A percentile compares a stretch with the other conserved stretches of the same genome.
Evolutionary conservation across 2,113 vertebrate genomes (phyloP).

Genomic region (Oceanodroma tethys): DNA sequence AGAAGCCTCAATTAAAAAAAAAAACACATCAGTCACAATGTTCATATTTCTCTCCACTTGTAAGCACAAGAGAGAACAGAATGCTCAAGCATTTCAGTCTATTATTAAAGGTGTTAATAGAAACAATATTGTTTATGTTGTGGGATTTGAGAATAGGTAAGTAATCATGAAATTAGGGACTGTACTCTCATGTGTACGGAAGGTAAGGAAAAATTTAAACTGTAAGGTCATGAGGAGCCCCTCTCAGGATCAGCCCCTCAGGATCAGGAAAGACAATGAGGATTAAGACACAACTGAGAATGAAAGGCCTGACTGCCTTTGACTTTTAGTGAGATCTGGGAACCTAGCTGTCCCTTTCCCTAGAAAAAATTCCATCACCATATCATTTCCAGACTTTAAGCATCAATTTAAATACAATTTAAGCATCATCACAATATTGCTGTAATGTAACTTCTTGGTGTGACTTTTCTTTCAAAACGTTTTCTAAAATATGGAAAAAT

Average conservation of each 20-base stretch:
- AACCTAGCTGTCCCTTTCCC: background rate
- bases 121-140: background rate
- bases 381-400: background rate
- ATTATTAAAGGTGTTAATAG: background rate
- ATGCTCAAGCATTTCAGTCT: background rate
- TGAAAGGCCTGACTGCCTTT: background rate
- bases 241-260: background rate
- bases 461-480: background rate
- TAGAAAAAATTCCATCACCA: background rate
- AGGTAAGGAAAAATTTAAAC: background rate
- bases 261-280: background rate
- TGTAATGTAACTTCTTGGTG: background rate
- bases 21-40: background rate
- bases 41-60: background rate
- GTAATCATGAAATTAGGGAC: background rate
- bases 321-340: background rate
- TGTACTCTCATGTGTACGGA: background rate
- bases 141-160: background rate
- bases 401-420: background rate
- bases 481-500: background rate
- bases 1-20: background rate
- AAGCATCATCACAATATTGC: background rate
- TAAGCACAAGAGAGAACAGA: background rate
- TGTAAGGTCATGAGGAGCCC: background rate
- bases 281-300: background rate